phyloP scores from a whole-genome alignment of 1,140 invertebrate genomes.

The Steinernema khuongi region DNA sequence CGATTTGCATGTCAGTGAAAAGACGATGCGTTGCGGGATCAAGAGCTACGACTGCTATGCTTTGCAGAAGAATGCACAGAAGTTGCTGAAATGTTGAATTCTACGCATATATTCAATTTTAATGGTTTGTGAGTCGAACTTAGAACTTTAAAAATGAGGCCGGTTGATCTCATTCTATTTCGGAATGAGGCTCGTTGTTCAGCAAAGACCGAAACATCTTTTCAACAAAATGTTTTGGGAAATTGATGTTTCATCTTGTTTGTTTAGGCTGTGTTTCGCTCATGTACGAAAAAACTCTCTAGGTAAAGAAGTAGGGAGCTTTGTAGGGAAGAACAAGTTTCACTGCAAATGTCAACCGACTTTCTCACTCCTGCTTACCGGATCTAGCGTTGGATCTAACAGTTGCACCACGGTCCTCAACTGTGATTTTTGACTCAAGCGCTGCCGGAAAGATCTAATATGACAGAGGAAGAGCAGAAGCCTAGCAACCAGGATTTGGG shows the following conservation, averaged over 20 bases:
- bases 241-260: too few relatives aligned
- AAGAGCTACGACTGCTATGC: slow-evolving; percentile 67
- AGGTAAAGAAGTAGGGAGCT: too few relatives aligned
- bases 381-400: slow-evolving; percentile 54
- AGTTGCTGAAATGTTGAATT: slow-evolving; percentile 64
- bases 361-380: too few relatives aligned
- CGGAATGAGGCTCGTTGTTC: too few relatives aligned
- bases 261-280: too few relatives aligned
- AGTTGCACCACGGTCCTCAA: slow-evolving; percentile 51
- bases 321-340: too few relatives aligned
- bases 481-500: slow-evolving; percentile 63
- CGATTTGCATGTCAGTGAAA: slow-evolving; percentile 66
- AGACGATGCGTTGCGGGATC: slow-evolving; percentile 64
- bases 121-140: slow-evolving; percentile 14
- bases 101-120: neutral
- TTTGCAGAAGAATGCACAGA: slow-evolving; percentile 68
- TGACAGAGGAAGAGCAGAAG: slow-evolving; percentile 37
- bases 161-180: too few relatives aligned
- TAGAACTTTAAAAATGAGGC: too few relatives aligned
- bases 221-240: too few relatives aligned
- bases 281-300: too few relatives aligned
- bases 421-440: slow-evolving; percentile 46
- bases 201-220: too few relatives aligned
- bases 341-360: slow-evolving; percentile 23
- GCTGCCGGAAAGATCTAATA: slow-evolving; percentile 44